A percentile compares a stretch with the other conserved stretches of the same genome.
Evolutionary conservation across 2,888 invertebrate genomes (phyloP).

Genomic region (Sinopyrophorus schimmeli): DNA sequence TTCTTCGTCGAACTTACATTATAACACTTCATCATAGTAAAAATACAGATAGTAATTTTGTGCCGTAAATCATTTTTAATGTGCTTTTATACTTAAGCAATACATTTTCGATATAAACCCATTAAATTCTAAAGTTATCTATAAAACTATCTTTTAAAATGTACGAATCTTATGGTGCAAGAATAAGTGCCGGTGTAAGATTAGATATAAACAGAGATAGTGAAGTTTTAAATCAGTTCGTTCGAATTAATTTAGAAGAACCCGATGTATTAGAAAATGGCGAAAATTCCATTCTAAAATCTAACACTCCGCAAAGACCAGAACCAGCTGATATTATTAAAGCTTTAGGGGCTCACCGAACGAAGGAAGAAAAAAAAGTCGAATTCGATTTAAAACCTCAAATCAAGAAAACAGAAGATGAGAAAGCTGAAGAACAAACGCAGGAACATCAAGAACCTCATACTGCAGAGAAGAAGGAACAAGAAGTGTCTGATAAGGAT

Average conservation of each 20-base stretch:
- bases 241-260: constrained; percentile 67
- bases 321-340: constrained; percentile 10
- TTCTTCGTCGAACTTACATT: too few species aligned
- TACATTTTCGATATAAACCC: too few species aligned
- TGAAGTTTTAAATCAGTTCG: constrained; percentile 79
- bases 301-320: constrained; percentile 21
- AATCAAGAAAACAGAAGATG: constrained; percentile 29
- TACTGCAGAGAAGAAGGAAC: constrained; percentile 35
- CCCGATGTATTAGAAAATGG: constrained; percentile 49
- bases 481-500: constrained; percentile 15
- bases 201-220: constrained; percentile 66
- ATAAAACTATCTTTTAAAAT: too few species aligned
- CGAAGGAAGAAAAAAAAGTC: constrained; percentile 42
- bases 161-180: constrained; percentile 1
- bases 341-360: constrained; percentile 34
- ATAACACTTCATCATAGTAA: too few species aligned
- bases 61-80: constrained; percentile 9
- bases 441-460: constrained; percentile 49
- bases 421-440: constrained; percentile 18
- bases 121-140: background rate
- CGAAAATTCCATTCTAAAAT: constrained; percentile 30
- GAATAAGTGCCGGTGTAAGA: constrained; percentile 15
- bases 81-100: background rate
- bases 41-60: constrained; percentile 6
- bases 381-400: constrained; percentile 17